Evolutionary conservation across 2,888 invertebrate genomes (phyloP).

Genomic region (Onthophagus sagittarius): DNA sequence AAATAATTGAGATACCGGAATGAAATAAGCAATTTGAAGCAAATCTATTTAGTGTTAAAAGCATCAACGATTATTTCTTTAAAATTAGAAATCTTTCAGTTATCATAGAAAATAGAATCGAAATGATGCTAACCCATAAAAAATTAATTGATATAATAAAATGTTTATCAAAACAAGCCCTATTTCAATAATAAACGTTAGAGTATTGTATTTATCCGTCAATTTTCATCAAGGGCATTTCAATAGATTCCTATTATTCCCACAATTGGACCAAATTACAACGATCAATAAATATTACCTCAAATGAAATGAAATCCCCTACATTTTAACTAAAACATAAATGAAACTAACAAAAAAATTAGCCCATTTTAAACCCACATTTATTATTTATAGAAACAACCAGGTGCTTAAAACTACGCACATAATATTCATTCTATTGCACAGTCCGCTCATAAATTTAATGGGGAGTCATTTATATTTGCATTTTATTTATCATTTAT

Average conservation of each 20-base stretch:
- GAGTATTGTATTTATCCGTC: background rate
- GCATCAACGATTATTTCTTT: too few relatives aligned
- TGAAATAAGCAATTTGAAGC: too few relatives aligned
- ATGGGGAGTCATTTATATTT: background rate
- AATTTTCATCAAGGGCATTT: background rate
- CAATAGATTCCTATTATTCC: background rate
- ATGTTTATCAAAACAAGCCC: background rate
- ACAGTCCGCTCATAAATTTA: background rate
- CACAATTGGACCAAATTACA: background rate
- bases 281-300: background rate
- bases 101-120: too few relatives aligned
- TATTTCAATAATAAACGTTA: background rate
- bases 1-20: too few relatives aligned
- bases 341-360: background rate
- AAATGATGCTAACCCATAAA: too few relatives aligned
- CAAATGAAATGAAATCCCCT: background rate
- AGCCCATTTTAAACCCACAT: background rate
- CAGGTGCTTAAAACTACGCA: background rate
- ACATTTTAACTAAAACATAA: background rate
- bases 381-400: background rate
- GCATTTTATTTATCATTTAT: background rate
- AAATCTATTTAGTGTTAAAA: too few relatives aligned
- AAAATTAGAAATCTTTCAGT: too few relatives aligned
- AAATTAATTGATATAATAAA: too few relatives aligned
- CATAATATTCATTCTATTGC: background rate